These are phyloP conservation scores for Lamprologus tigripictilis DNA, from an alignment of 2,113 vertebrate genomes.

Conservation along the genomic window DNA sequence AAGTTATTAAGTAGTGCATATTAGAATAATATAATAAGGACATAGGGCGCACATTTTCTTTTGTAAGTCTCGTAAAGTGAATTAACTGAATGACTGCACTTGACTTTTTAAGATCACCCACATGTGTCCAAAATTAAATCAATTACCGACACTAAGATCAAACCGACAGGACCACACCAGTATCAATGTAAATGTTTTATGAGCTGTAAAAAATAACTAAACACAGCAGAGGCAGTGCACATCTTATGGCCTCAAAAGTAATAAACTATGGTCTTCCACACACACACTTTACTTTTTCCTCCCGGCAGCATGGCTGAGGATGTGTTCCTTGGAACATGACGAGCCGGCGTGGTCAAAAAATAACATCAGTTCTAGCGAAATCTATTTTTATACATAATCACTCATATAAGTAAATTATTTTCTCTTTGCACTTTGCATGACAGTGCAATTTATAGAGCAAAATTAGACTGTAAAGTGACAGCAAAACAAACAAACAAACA, in stretches of 20 bases:
- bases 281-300: constrained; percentile 8
- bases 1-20: background rate
- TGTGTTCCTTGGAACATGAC: constrained; percentile 61
- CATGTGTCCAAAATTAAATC: constrained; percentile 12
- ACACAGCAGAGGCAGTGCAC: constrained; percentile 19
- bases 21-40: background rate
- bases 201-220: constrained; percentile 43
- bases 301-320: constrained; percentile 4
- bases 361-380: constrained; percentile 34
- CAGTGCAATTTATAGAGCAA: constrained; percentile 44
- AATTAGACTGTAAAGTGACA: constrained; percentile 39
- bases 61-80: background rate
- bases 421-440: constrained; percentile 35
- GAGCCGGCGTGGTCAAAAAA: constrained; percentile 51
- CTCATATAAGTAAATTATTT: constrained; percentile 13
- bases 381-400: constrained; percentile 19
- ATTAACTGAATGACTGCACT: background rate
- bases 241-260: constrained; percentile 37
- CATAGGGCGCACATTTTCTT: background rate
- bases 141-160: constrained; percentile 11
- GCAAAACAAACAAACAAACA: background rate
- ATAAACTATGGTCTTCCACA: constrained; percentile 43
- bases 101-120: background rate
- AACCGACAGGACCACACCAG: constrained; percentile 43
- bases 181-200: constrained; percentile 44